A percentile compares a stretch with the other conserved stretches of the same genome.
These are phyloP conservation scores for Pharmacophagus antenor DNA, from an alignment of 2,888 invertebrate species.

Conservation along the genomic window DNA sequence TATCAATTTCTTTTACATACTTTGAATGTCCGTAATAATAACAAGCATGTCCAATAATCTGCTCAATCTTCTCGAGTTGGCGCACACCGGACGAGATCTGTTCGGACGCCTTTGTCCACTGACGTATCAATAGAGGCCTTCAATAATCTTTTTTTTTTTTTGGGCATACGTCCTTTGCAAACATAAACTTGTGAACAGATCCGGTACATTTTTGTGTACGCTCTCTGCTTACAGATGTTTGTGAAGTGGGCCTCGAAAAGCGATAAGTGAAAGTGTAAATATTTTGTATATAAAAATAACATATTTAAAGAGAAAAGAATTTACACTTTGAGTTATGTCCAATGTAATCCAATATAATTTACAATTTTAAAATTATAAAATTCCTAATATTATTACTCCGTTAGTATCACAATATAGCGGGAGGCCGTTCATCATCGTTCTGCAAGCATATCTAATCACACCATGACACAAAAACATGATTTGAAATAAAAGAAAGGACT, in stretches of 20 bases:
- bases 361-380: too few species aligned
- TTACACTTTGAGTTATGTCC: too few species aligned
- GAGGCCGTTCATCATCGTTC: too few species aligned
- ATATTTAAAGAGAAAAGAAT: too few species aligned
- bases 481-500: too few species aligned
- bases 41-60: constrained; percentile 35
- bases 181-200: constrained; percentile 29
- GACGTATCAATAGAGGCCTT: constrained; percentile 40
- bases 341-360: too few species aligned
- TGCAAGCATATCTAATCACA: too few species aligned
- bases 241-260: constrained; percentile 17
- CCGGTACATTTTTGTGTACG: constrained; percentile 30
- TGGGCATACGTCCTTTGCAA: constrained; percentile 34
- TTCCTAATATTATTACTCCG: too few species aligned
- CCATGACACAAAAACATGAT: too few species aligned
- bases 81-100: constrained; percentile 26
- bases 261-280: constrained; percentile 11
- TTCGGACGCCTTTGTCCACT: constrained; percentile 38
- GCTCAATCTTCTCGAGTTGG: constrained; percentile 38
- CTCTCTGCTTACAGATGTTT: constrained; percentile 5
- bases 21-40: constrained; percentile 15
- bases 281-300: not conserved
- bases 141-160: constrained; percentile 40
- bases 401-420: too few species aligned
- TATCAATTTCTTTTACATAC: too few species aligned